phyloP scores from a whole-genome alignment of 2,888 invertebrate genomes.

The Melangyna quadrimaculata region DNA sequence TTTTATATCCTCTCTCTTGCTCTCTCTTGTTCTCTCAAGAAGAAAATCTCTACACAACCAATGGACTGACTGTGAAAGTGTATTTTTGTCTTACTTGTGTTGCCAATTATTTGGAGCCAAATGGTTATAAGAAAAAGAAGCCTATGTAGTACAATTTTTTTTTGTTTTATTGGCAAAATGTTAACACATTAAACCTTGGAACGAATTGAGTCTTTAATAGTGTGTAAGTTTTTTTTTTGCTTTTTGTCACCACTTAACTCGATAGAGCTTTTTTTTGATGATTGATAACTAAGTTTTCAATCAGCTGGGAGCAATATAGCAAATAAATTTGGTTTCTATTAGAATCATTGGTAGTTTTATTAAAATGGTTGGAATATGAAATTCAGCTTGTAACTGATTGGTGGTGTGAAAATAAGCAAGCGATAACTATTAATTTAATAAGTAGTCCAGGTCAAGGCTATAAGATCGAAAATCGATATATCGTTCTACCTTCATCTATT shows the following conservation, averaged over 20 bases:
- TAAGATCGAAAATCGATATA: too few species aligned
- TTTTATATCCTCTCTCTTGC: constrained; percentile 12
- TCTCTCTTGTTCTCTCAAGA: neutral
- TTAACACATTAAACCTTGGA: constrained; percentile 1
- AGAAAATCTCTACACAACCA: neutral
- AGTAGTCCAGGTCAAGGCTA: too few species aligned
- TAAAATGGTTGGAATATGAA: too few species aligned
- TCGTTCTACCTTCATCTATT: too few species aligned
- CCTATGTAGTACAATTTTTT: neutral
- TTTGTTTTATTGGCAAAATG: neutral
- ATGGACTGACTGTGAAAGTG: constrained; percentile 6
- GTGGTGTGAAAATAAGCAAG: too few species aligned
- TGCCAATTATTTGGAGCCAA: constrained; percentile 27
- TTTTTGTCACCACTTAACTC: neutral
- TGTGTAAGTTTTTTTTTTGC: neutral
- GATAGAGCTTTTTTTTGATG: neutral
- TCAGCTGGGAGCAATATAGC: neutral
- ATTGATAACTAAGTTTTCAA: neutral
- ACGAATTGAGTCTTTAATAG: neutral
- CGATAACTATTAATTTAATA: too few species aligned
- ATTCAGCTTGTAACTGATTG: too few species aligned
- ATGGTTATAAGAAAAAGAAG: constrained; percentile 7
- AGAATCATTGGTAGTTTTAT: too few species aligned
- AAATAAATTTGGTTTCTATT: too few species aligned
- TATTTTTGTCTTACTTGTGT: constrained; percentile 32